phyloP scores from a whole-genome alignment of 2,113 vertebrate genomes.

The Podarcis muralis region DNA sequence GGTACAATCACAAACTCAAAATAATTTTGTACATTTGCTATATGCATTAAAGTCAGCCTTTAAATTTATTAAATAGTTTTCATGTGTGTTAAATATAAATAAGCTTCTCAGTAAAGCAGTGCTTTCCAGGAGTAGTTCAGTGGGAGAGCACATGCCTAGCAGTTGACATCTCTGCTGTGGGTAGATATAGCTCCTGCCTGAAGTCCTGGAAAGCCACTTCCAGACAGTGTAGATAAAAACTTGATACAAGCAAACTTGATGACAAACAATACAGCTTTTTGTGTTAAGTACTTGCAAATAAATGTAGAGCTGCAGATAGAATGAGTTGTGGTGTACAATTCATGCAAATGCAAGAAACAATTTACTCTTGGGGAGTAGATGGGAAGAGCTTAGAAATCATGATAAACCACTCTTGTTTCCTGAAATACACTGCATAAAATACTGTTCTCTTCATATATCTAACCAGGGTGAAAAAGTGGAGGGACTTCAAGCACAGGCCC shows the following conservation, averaged over 20 bases:
- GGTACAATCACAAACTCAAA: background rate
- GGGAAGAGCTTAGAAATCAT: background rate
- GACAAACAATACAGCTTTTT: background rate
- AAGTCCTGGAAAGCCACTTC: too few species aligned
- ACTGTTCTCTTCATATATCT: background rate
- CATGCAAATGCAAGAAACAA: background rate
- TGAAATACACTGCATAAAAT: background rate
- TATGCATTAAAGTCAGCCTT: background rate
- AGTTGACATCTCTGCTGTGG: background rate
- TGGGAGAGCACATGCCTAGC: background rate
- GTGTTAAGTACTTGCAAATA: background rate
- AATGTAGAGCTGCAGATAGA: background rate
- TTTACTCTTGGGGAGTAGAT: background rate
- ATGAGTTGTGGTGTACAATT: background rate
- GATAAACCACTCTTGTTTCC: background rate
- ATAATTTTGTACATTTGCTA: background rate
- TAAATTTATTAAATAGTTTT: background rate
- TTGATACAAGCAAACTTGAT: background rate
- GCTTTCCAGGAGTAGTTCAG: background rate
- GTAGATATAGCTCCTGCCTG: background rate
- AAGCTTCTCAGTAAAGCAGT: background rate
- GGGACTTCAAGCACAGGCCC: conserved; percentile 94
- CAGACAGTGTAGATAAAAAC: too few species aligned
- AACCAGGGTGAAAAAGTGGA: conserved; percentile 96
- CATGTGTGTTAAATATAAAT: background rate